Evolutionary conservation across 2,797 vertebrate genomes (phyloP).

Genomic region (Forpus xanthops): DNA sequence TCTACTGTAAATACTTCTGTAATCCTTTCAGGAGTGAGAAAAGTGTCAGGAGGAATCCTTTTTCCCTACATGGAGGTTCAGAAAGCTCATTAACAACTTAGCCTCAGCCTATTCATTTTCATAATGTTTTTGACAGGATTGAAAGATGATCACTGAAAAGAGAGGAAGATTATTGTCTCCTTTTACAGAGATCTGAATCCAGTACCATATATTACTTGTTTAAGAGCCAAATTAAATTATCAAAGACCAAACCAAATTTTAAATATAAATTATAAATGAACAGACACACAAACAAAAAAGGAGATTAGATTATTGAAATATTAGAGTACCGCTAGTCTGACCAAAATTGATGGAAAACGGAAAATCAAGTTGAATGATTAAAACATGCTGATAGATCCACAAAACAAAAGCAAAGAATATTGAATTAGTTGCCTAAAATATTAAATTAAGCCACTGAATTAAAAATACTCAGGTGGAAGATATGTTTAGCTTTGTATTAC

Average conservation of each 20-base stretch:
- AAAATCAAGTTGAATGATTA: constrained; percentile 18
- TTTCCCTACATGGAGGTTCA: neutral
- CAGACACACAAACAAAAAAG: neutral
- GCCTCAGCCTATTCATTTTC: neutral
- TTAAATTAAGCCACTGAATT: neutral
- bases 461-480: neutral
- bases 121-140: neutral
- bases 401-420: constrained; percentile 1
- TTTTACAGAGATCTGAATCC: neutral
- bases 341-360: neutral
- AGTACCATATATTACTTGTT: neutral
- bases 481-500: neutral
- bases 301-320: constrained; percentile 18
- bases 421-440: neutral
- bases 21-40: neutral
- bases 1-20: neutral
- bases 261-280: constrained; percentile 11
- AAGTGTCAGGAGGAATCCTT: neutral
- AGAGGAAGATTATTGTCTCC: neutral
- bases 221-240: constrained; percentile 25
- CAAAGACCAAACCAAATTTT: neutral
- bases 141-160: neutral
- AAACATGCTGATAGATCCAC: neutral
- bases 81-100: neutral
- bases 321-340: neutral